Evolutionary conservation across 2,888 invertebrate genomes (phyloP).

Genomic region (Barypeithes pellucidus): DNA sequence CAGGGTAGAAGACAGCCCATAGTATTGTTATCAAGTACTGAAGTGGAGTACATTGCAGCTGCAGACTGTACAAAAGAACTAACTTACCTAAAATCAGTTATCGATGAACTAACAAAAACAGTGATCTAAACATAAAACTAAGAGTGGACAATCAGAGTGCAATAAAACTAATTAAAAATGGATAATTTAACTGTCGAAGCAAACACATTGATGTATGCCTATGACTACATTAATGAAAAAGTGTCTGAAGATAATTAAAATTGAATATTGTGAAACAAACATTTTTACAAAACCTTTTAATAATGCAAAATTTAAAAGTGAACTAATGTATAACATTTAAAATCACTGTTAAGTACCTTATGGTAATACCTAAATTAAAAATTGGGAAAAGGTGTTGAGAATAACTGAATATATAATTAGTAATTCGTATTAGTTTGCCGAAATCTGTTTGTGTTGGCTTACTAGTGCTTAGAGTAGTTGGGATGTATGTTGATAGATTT

Average conservation of each 20-base stretch:
- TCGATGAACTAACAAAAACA: neutral
- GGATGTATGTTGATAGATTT: no score
- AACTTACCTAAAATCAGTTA: conserved; percentile 41
- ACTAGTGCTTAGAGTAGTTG: no score
- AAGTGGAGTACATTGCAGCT: conserved; percentile 58
- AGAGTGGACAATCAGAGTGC: conserved; percentile 52
- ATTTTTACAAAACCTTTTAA: conserved; percentile 50
- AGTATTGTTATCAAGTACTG: conserved; percentile 58
- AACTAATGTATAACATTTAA: neutral
- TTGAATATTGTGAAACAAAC: conserved; percentile 48
- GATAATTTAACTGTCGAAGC: conserved; percentile 47
- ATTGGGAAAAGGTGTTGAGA: neutral
- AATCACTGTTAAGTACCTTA: no score
- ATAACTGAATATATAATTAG: no score
- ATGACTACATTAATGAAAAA: conserved; percentile 53
- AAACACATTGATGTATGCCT: conserved; percentile 56
- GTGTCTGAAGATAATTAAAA: conserved; percentile 40
- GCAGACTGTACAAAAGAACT: conserved; percentile 56
- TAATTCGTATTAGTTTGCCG: no score
- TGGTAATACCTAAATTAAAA: no score
- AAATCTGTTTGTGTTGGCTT: no score
- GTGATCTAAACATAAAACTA: conserved; percentile 28
- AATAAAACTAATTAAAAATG: conserved; percentile 48
- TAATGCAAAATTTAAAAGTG: neutral
- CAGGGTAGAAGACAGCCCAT: conserved; percentile 57